These are phyloP conservation scores for Endomychus coccineus DNA, from an alignment of 2,888 invertebrate genomes.

Conservation along the genomic window DNA sequence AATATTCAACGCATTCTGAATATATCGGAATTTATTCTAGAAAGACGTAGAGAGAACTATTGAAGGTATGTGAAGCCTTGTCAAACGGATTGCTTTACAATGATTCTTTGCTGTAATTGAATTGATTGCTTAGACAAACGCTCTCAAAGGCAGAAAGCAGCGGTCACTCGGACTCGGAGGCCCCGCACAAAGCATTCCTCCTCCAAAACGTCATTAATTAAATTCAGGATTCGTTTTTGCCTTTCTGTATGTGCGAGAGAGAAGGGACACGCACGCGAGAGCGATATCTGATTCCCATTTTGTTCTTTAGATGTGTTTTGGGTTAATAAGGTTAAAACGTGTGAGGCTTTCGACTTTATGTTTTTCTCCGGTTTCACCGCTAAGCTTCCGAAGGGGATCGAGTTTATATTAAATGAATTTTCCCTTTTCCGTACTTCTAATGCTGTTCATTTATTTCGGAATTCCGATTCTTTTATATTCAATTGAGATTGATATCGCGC, in stretches of 20 bases:
- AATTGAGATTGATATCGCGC: no score
- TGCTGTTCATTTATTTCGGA: neutral
- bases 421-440: neutral
- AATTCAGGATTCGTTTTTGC: conserved; percentile 44
- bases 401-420: neutral
- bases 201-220: conserved; percentile 44
- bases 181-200: conserved; percentile 41
- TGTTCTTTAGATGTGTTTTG: conserved; percentile 32
- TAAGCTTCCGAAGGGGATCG: conserved; percentile 1
- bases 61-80: conserved; percentile 34
- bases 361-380: conserved; percentile 1
- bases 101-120: conserved; percentile 42
- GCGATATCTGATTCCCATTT: conserved; percentile 41
- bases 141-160: conserved; percentile 28
- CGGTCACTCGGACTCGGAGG: conserved; percentile 16
- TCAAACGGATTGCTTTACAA: conserved; percentile 36
- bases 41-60: no score
- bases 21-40: no score
- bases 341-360: conserved; percentile 19
- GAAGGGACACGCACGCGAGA: no score
- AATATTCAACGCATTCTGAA: no score
- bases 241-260: no score
- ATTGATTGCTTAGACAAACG: conserved; percentile 45
- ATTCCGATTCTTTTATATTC: no score
- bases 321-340: conserved; percentile 41